Conservation (phyloP, 2,797 vertebrate genomes). For the Poeciliopsis presidionis region DNA sequence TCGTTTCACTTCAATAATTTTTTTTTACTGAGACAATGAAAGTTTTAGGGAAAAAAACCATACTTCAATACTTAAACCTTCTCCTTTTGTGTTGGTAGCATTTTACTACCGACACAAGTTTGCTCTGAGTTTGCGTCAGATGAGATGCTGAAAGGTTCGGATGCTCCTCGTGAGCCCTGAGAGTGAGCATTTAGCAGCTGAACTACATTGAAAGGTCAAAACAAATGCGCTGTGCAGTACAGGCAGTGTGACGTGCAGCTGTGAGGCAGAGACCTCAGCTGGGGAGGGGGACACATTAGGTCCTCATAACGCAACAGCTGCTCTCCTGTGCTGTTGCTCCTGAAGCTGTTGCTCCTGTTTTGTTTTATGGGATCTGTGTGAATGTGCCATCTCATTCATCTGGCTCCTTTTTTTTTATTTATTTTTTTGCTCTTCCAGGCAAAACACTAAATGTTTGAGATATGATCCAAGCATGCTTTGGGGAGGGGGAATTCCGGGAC, state of each 20-base stretch:
- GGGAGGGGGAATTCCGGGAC: slow-evolving; percentile 50
- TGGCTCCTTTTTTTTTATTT: slow-evolving; percentile 17
- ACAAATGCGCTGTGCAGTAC: slow-evolving; percentile 48
- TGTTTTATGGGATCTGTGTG: slow-evolving; percentile 11
- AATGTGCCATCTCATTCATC: slow-evolving; percentile 33
- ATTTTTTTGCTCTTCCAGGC: slow-evolving; percentile 22
- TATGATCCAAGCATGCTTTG: slow-evolving; percentile 49
- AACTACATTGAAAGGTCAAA: slow-evolving; percentile 54
- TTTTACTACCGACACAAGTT: background rate
- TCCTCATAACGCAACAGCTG: slow-evolving; percentile 52
- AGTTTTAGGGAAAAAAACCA: slow-evolving; percentile 1
- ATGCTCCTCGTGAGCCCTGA: slow-evolving; percentile 39
- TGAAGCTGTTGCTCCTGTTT: slow-evolving; percentile 12
- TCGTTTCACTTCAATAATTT: background rate
- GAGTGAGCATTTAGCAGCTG: slow-evolving; percentile 46
- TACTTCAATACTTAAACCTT: background rate
- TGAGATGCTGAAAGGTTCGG: slow-evolving; percentile 34
- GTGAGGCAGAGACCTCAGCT: slow-evolving; percentile 57
- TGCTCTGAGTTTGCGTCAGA: slow-evolving; percentile 17
- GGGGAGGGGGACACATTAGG: slow-evolving; percentile 43
- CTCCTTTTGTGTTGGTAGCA: slow-evolving; percentile 14
- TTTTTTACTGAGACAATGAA: slow-evolving; percentile 16
- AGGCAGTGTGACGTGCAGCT: slow-evolving; percentile 56
- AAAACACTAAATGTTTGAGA: slow-evolving; percentile 26
- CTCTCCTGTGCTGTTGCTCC: slow-evolving; percentile 12